phyloP scores from a whole-genome alignment of 2,113 vertebrate genomes.

The Nesoenas mayeri region DNA sequence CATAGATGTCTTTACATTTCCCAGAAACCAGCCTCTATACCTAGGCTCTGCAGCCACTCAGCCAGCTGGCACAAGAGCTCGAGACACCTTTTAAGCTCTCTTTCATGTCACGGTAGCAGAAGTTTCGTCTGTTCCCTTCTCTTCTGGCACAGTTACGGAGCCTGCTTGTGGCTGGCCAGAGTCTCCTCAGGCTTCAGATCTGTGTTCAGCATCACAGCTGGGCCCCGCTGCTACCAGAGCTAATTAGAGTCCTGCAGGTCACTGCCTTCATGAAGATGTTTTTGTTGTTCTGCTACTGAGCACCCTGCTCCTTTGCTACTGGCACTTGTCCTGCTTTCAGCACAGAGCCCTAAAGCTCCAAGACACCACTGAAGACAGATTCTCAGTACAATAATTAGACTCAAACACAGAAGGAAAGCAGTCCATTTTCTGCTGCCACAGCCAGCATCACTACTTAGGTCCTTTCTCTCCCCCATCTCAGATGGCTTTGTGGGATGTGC shows the following conservation, averaged over 20 bases:
- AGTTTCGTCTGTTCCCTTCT: conserved; percentile 19
- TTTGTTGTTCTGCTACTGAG: conserved; percentile 26
- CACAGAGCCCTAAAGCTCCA: not conserved
- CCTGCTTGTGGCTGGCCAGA: conserved; percentile 26
- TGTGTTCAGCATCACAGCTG: conserved; percentile 61
- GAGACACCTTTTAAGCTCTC: not conserved
- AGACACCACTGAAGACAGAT: not conserved
- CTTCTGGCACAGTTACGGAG: conserved; percentile 25
- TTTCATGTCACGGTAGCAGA: conserved; percentile 27
- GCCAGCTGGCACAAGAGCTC: conserved; percentile 28
- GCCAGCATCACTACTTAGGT: not conserved
- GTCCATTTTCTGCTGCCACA: not conserved
- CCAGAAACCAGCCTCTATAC: conserved; percentile 3
- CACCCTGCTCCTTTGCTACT: not conserved
- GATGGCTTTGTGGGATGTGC: not conserved
- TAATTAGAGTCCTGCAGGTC: conserved; percentile 62
- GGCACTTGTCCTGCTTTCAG: conserved; percentile 16
- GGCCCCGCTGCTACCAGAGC: conserved; percentile 41
- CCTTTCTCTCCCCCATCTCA: not conserved
- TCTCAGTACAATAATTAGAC: conserved; percentile 4
- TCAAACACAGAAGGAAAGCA: conserved; percentile 2
- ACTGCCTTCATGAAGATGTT: conserved; percentile 39
- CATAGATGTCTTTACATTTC: conserved; percentile 15
- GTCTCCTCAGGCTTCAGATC: conserved; percentile 51
- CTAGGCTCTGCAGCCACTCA: not conserved